These are phyloP conservation scores for Apomyelois bistriatella DNA, from an alignment of 2,888 invertebrate genomes.

Conservation along the genomic window DNA sequence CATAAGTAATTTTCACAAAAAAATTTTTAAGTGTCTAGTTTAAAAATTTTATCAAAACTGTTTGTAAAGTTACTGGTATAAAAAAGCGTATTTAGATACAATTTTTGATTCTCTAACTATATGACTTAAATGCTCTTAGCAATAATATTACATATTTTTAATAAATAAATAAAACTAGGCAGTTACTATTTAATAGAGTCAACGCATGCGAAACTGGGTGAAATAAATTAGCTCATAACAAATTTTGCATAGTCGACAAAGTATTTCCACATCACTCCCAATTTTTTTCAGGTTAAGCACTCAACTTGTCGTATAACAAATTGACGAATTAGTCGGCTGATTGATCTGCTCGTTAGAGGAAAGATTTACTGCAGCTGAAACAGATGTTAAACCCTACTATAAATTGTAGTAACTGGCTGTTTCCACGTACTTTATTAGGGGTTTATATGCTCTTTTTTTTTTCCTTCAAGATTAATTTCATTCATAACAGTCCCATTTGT, in stretches of 20 bases:
- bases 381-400: slow-evolving; percentile 7
- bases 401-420: slow-evolving; percentile 1
- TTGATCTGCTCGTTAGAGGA: slow-evolving; percentile 10
- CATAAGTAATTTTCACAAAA: slow-evolving; percentile 60
- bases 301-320: slow-evolving; percentile 10
- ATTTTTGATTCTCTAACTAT: no score
- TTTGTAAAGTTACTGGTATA: no score
- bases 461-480: no score
- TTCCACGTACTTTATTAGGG: slow-evolving; percentile 4
- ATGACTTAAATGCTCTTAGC: no score
- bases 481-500: no score
- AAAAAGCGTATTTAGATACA: no score
- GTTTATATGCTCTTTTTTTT: background rate
- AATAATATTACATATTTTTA: no score
- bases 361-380: slow-evolving; percentile 9
- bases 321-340: slow-evolving; percentile 9
- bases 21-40: slow-evolving; percentile 63
- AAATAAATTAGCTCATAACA: no score
- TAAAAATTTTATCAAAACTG: background rate
- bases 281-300: slow-evolving; percentile 10
- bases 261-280: background rate
- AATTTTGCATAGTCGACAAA: background rate
- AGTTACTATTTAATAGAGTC: no score
- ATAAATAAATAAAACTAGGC: no score
- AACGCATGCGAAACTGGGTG: no score